Base-by-base conservation (phyloP, 2,113 vertebrate genomes). In the Caranx melampygus region DNA sequence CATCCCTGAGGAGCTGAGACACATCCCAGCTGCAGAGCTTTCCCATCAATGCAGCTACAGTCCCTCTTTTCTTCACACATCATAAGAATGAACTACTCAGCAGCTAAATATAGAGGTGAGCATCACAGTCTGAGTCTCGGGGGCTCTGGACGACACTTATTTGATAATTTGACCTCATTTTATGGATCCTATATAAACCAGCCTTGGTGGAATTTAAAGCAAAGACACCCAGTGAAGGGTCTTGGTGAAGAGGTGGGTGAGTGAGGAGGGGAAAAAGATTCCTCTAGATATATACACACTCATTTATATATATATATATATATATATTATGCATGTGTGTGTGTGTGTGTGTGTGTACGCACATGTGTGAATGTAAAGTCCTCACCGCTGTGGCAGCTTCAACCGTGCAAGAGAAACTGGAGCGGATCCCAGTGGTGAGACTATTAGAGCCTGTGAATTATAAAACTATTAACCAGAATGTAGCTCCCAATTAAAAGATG, bases 401-500 rank as follows among this genome's bases (percentile, higher is more conserved):
- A 88, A 87, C 79, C 18, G 58, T 79, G 89, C 94, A 93, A 94
- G 95, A 93, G 95, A 97, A 97, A 97, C 95, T 97, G 95, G 97
- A 98, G 96, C 96, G 94, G 95, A 97, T 99, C 97, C 97, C 97
- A 96, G 95, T 95, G 97, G 97, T 97, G 95, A 96, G 95, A 96
- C 96, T 97, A 98, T 97, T 98, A 97, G 95, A 96, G 96, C 95
- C 95, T 95, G 95, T 78, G 94, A 98, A 99, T 99, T 98, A 99
- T 96, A 97, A 98, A 98, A 98, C 97, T 98, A 99, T 99, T 99
- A 99, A 97, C 96, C 96, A 98, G 97, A 97, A 97, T 97, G 96
- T 97, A 98, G 97, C 96, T 99, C 96, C 97, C 97, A 99, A 99
- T 99, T 99, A 99, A 99, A 98, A 97, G 95, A 97, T 97, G 97